These are phyloP conservation scores for Scaptomyza montana DNA, from an alignment of 1,140 invertebrate genomes.

Conservation along the genomic window DNA sequence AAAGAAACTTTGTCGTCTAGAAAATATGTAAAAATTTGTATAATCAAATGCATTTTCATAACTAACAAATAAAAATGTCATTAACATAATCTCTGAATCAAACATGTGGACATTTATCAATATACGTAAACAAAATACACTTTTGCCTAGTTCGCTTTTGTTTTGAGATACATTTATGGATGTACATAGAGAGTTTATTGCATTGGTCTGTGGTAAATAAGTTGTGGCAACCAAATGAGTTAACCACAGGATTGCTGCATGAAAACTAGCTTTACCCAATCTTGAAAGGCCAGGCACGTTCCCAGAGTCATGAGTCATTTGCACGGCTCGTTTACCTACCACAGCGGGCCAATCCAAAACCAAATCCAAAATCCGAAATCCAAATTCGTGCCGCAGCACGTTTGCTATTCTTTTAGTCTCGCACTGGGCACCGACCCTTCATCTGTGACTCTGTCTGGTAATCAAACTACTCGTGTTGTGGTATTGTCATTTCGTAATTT, in stretches of 20 bases:
- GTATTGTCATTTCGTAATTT: slow-evolving; percentile 73
- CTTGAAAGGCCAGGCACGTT: background rate
- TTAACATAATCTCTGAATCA: too few relatives aligned
- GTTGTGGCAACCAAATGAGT: slow-evolving; percentile 1
- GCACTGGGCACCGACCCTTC: slow-evolving; percentile 2
- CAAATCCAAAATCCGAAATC: too few relatives aligned
- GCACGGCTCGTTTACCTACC: slow-evolving; percentile 1
- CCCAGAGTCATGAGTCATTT: background rate
- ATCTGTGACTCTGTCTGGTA: slow-evolving; percentile 15
- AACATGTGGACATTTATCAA: too few relatives aligned
- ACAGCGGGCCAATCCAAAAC: background rate
- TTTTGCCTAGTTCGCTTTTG: too few relatives aligned
- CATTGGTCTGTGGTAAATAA: slow-evolving; percentile 1
- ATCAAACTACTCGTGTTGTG: slow-evolving; percentile 64
- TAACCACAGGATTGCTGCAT: background rate
- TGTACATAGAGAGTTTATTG: too few relatives aligned
- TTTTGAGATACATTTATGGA: too few relatives aligned
- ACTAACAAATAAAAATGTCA: too few relatives aligned
- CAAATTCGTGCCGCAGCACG: background rate
- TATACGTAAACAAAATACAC: background rate
- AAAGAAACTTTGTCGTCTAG: too few relatives aligned
- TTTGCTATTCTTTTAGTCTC: slow-evolving; percentile 46
- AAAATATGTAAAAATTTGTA: too few relatives aligned
- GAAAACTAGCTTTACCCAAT: background rate
- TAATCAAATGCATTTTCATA: too few relatives aligned